phyloP scores from a whole-genome alignment of 2,113 vertebrate genomes.

The Hydrochoerus hydrochaeris region DNA sequence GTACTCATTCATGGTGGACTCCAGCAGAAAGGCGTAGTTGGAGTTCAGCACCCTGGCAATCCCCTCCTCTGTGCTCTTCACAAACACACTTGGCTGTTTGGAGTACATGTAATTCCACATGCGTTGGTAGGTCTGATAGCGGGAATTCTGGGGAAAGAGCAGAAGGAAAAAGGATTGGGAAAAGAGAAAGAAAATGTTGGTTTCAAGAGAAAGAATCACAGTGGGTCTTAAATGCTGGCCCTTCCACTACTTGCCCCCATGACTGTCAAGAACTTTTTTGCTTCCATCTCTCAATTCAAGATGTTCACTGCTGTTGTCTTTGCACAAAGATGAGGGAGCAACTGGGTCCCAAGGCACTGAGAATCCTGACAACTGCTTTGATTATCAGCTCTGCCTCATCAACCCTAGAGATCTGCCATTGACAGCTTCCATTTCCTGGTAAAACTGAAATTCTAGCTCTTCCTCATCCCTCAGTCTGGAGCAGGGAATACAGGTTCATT shows the following conservation, averaged over 20 bases:
- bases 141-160: conserved; percentile 92
- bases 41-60: conserved; percentile 98
- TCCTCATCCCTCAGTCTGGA: neutral
- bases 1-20: conserved; percentile 99
- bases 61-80: conserved; percentile 99
- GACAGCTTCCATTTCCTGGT: neutral
- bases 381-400: neutral
- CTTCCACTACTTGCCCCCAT: neutral
- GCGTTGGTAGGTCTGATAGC: conserved; percentile 98
- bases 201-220: neutral
- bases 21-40: conserved; percentile 98
- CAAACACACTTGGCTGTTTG: conserved; percentile 98
- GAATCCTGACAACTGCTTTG: neutral
- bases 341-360: neutral
- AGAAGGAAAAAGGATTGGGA: neutral
- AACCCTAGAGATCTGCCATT: neutral
- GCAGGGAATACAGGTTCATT: neutral
- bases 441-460: neutral
- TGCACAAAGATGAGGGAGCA: neutral
- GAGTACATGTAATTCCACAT: conserved; percentile 99
- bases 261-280: neutral
- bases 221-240: neutral
- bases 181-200: neutral
- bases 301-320: neutral
- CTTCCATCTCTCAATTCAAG: neutral